Evolutionary conservation across 1,140 invertebrate species (phyloP).

Genomic region (Drosophila pseudoobscura): DNA sequence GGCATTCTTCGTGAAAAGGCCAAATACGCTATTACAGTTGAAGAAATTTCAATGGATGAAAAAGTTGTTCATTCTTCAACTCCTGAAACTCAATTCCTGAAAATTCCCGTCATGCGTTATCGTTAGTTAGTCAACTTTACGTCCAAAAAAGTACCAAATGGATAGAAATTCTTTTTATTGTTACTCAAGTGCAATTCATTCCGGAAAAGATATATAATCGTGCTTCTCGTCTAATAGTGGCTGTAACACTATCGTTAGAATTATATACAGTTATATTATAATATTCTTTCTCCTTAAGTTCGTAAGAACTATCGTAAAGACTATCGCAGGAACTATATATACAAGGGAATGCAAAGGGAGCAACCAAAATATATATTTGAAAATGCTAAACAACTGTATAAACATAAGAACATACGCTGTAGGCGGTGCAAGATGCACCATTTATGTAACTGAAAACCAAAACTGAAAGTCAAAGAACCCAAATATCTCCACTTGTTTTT

Average conservation of each 20-base stretch:
- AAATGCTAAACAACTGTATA: no score
- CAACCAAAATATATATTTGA: no score
- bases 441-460: not conserved
- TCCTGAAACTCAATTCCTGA: conserved; percentile 29
- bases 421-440: not conserved
- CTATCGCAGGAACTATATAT: no score
- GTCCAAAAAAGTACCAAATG: conserved; percentile 33
- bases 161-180: conserved; percentile 11
- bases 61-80: conserved; percentile 41
- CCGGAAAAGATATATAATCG: not conserved
- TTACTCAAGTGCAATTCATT: conserved; percentile 25
- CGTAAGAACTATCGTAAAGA: no score
- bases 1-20: conserved; percentile 49
- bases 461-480: not conserved
- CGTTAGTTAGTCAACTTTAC: conserved; percentile 55
- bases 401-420: no score
- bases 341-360: no score
- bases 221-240: no score
- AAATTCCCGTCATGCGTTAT: conserved; percentile 62
- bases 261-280: no score
- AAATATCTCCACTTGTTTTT: conserved; percentile 4
- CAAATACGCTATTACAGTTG: conserved; percentile 50
- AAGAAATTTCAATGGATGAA: conserved; percentile 61
- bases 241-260: no score
- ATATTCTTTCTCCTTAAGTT: no score